phyloP scores from a whole-genome alignment of 1,140 invertebrate species.

The Bactericera cockerelli region DNA sequence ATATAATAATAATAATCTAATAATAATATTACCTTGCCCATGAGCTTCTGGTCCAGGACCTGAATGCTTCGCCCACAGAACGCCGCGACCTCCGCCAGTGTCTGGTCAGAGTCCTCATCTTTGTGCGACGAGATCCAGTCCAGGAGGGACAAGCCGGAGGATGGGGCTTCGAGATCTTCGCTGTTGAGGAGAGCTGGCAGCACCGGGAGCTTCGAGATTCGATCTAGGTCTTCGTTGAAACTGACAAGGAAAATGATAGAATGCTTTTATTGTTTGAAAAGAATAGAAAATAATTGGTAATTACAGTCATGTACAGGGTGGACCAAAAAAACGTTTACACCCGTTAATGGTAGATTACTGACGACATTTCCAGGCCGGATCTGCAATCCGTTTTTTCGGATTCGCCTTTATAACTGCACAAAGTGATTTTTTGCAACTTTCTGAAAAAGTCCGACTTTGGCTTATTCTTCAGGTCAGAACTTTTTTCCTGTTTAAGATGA shows the following conservation, averaged over 20 bases:
- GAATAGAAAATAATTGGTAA: slow-evolving; percentile 9
- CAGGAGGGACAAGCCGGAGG: slow-evolving; percentile 35
- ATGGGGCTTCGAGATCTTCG: slow-evolving; percentile 12
- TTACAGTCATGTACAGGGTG: too few relatives aligned
- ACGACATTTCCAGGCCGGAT: too few relatives aligned
- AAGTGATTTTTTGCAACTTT: too few relatives aligned
- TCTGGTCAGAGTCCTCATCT: neutral
- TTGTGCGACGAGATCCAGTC: slow-evolving; percentile 58
- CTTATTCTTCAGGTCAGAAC: too few relatives aligned
- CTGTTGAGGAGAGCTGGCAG: slow-evolving; percentile 47
- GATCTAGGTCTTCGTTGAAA: slow-evolving; percentile 55
- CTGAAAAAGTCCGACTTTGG: too few relatives aligned
- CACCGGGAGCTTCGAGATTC: slow-evolving; percentile 65
- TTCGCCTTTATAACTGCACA: too few relatives aligned
- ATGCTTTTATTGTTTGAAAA: too few relatives aligned
- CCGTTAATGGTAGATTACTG: too few relatives aligned
- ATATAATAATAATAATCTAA: too few relatives aligned
- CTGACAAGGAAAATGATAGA: slow-evolving; percentile 30
- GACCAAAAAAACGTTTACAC: too few relatives aligned
- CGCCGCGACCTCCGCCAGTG: neutral
- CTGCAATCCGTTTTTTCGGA: too few relatives aligned
- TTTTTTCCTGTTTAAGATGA: too few relatives aligned
- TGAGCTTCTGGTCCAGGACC: neutral
- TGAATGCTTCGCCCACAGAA: slow-evolving; percentile 8
- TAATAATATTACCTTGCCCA: neutral